Conservation (phyloP, 2,113 vertebrate species). For the Leptodactylus fuscus region DNA sequence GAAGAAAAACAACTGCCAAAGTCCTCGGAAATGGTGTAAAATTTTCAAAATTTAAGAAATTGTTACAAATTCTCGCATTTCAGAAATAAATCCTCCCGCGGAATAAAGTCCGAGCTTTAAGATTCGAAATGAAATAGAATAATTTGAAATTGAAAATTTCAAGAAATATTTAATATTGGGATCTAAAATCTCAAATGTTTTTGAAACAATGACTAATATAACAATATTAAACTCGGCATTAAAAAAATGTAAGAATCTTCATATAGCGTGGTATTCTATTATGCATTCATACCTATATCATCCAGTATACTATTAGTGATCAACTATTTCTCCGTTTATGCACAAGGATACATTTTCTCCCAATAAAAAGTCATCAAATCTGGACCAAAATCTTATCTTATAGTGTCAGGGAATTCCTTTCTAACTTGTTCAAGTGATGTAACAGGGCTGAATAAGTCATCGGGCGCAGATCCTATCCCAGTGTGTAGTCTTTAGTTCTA, state of each 20-base stretch:
- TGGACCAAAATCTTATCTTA: not conserved
- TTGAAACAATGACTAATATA: not conserved
- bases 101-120: not conserved
- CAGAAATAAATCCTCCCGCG: not conserved
- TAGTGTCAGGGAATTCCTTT: not conserved
- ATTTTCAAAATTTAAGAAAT: not conserved
- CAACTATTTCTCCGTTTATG: not conserved
- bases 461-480: not conserved
- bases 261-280: no score
- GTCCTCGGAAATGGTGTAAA: not conserved
- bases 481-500: not conserved
- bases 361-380: not conserved
- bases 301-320: not conserved
- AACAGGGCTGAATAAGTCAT: not conserved
- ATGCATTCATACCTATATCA: not conserved
- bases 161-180: not conserved
- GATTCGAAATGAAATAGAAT: not conserved
- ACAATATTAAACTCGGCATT: not conserved
- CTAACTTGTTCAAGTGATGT: not conserved
- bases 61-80: not conserved
- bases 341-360: not conserved
- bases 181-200: no score
- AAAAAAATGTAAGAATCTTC: no score
- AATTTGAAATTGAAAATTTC: not conserved
- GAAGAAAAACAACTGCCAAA: not conserved